A percentile compares a stretch with the other conserved stretches of the same genome.
Evolutionary conservation across 2,113 vertebrate genomes (phyloP).

Genomic region (Zootoca vivipara): DNA sequence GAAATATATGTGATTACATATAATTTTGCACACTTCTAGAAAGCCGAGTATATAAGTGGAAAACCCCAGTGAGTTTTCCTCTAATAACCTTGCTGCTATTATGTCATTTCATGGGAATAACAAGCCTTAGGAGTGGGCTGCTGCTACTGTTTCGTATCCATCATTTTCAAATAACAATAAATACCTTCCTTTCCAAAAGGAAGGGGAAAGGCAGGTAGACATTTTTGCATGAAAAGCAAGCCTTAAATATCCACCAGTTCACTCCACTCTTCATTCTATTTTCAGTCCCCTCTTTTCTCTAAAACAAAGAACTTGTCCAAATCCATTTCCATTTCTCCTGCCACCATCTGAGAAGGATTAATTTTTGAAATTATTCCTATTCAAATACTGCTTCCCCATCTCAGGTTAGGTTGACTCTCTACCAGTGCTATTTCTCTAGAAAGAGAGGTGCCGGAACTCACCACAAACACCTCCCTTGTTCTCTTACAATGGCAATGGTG

Average conservation of each 20-base stretch:
- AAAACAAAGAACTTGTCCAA: neutral
- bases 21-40: neutral
- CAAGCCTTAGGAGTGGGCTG: neutral
- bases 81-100: neutral
- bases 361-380: neutral
- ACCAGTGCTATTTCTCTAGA: neutral
- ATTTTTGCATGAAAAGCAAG: neutral
- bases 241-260: neutral
- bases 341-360: neutral
- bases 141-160: neutral
- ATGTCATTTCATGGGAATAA: neutral
- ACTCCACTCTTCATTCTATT: neutral
- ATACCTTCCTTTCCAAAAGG: neutral
- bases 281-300: neutral
- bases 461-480: too few relatives aligned
- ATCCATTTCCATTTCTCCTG: neutral
- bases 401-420: neutral
- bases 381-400: neutral
- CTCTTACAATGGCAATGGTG: too few relatives aligned
- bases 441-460: too few relatives aligned
- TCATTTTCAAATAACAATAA: neutral
- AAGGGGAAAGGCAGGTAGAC: neutral
- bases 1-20: neutral
- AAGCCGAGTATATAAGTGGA: neutral
- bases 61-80: neutral